Percentiles rank a stretch among this genome's conserved stretches.
Evolutionary conservation across 2,797 vertebrate species (phyloP).

Genomic region (Forpus xanthops): DNA sequence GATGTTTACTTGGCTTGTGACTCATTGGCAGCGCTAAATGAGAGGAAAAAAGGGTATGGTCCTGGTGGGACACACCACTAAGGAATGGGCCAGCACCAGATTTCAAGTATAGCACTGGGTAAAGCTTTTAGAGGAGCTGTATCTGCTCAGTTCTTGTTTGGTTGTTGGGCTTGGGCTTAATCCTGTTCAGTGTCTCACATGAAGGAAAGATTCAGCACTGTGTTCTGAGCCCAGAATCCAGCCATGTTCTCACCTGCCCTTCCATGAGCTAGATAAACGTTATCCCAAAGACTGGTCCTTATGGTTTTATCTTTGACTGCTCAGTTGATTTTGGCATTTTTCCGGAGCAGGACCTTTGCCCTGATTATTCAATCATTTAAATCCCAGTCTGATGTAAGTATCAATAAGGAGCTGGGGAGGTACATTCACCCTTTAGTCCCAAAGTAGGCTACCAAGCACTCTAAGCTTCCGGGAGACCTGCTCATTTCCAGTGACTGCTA

Average conservation of each 20-base stretch:
- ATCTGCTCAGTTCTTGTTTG: neutral
- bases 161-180: neutral
- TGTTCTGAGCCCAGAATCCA: neutral
- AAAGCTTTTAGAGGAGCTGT: neutral
- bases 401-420: neutral
- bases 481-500: neutral
- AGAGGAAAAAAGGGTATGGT: neutral
- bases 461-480: neutral
- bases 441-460: neutral
- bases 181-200: fast-evolving
- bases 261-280: neutral
- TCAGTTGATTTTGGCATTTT: neutral
- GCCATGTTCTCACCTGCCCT: neutral
- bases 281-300: neutral
- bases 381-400: neutral
- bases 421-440: neutral
- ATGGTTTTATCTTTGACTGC: neutral
- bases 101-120: neutral
- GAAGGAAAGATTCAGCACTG: neutral
- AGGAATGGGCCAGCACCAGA: neutral
- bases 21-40: neutral
- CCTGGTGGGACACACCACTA: neutral
- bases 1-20: neutral
- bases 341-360: neutral
- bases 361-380: neutral